phyloP scores from a whole-genome alignment of 2,113 vertebrate species.

The Leptocoma aspasia region DNA sequence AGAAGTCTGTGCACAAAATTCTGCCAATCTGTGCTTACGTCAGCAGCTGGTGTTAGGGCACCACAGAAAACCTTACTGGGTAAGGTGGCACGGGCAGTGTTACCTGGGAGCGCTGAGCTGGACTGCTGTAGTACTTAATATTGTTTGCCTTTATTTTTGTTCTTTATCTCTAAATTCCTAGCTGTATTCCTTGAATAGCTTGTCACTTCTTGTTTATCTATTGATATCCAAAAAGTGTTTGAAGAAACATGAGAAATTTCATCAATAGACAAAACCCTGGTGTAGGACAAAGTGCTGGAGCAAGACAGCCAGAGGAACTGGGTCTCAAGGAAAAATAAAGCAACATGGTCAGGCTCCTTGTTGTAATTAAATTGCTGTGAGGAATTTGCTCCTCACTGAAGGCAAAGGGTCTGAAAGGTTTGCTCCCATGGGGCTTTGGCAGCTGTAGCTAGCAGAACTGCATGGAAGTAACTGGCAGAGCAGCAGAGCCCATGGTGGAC shows the following conservation, averaged over 20 bases:
- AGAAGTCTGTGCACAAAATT: background rate
- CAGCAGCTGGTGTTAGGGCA: background rate
- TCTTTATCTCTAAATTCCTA: background rate
- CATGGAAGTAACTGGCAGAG: accelerated
- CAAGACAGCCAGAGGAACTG: background rate
- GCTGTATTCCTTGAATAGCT: background rate
- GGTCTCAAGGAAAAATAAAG: background rate
- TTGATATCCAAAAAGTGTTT: background rate
- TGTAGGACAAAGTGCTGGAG: background rate
- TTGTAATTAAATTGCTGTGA: background rate
- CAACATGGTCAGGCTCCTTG: background rate
- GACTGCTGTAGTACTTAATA: background rate
- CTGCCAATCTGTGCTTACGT: background rate
- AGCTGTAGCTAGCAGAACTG: background rate
- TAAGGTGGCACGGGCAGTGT: background rate
- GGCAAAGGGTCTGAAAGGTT: background rate
- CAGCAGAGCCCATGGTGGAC: accelerated
- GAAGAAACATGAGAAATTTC: background rate
- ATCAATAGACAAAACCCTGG: background rate
- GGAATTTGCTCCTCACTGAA: background rate
- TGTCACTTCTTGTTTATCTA: background rate
- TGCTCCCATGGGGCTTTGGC: background rate
- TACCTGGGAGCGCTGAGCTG: background rate
- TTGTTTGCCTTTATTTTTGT: background rate
- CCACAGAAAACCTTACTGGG: background rate